A percentile compares a stretch with the other conserved stretches of the same genome.
Conservation (phyloP, 2,113 vertebrate species). For the Pterophyllum scalare region DNA sequence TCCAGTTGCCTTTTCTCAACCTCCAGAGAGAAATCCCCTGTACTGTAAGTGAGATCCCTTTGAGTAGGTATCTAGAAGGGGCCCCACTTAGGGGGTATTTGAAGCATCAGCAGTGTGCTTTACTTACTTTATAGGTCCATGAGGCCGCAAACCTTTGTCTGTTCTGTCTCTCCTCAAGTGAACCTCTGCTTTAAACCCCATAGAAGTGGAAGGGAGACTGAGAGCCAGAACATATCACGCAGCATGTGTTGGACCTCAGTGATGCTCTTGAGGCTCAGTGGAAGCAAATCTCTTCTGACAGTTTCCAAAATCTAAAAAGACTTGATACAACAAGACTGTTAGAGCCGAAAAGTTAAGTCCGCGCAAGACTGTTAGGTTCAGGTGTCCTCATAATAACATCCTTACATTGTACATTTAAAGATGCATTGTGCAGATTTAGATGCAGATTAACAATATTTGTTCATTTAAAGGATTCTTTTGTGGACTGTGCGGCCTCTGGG, state of each 20-base stretch:
- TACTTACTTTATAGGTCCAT: not conserved
- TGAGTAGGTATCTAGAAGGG: too few species aligned
- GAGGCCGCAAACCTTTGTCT: not conserved
- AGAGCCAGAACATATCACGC: not conserved
- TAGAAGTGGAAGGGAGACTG: not conserved
- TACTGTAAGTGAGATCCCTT: too few species aligned
- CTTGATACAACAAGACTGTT: not conserved
- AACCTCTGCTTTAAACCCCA: not conserved
- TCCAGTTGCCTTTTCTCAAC: too few species aligned
- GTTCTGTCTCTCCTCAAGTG: accelerated
- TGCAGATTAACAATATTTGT: not conserved
- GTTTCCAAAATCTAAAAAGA: not conserved
- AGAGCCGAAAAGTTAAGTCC: not conserved
- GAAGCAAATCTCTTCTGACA: not conserved
- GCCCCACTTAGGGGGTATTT: not conserved
- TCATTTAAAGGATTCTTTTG: not conserved
- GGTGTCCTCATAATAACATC: not conserved
- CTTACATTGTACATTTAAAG: not conserved
- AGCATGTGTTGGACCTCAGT: not conserved
- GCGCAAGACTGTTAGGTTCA: not conserved
- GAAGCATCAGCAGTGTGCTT: not conserved
- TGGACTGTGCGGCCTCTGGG: not conserved
- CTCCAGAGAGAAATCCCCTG: too few species aligned
- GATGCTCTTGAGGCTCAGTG: not conserved
- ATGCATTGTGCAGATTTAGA: not conserved